These are phyloP conservation scores for Rhabdophis nuchalis DNA, from an alignment of 2,797 vertebrate species.

Conservation along the genomic window DNA sequence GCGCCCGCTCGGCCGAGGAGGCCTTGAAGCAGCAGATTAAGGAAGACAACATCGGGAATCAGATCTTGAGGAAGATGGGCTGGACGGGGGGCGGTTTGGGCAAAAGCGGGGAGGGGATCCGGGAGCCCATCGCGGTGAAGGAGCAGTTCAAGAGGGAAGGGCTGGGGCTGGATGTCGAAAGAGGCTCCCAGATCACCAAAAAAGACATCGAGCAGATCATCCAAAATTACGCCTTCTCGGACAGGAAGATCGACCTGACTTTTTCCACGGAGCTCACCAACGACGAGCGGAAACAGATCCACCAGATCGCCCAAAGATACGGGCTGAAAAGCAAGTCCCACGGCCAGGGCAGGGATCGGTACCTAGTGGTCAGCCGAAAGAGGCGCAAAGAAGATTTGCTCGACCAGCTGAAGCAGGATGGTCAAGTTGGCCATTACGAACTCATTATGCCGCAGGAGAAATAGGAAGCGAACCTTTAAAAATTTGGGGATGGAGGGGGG, in stretches of 20 bases:
- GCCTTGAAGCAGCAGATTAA: slow-evolving; percentile 87
- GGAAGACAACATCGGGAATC: slow-evolving; percentile 97
- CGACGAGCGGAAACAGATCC: slow-evolving; percentile 93
- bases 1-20: slow-evolving; percentile 80
- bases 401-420: slow-evolving; percentile 91
- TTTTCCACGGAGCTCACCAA: slow-evolving; percentile 95
- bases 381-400: slow-evolving; percentile 89
- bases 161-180: slow-evolving; percentile 84
- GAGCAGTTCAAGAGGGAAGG: slow-evolving; percentile 94
- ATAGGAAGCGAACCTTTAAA: slow-evolving; percentile 40
- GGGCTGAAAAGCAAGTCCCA: slow-evolving; percentile 95
- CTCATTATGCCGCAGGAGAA: slow-evolving; percentile 89
- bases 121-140: slow-evolving; percentile 92
- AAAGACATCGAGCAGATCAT: slow-evolving; percentile 93
- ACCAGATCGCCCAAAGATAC: slow-evolving; percentile 90
- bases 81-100: slow-evolving; percentile 96
- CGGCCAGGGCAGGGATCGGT: slow-evolving; percentile 86
- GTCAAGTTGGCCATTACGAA: slow-evolving; percentile 92
- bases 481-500: background rate
- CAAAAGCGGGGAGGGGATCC: slow-evolving; percentile 90
- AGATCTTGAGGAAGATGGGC: slow-evolving; percentile 97
- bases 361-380: slow-evolving; percentile 91
- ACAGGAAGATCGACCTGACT: slow-evolving; percentile 89
- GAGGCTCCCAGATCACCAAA: slow-evolving; percentile 83
- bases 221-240: slow-evolving; percentile 86